These are phyloP conservation scores for Trinorchestia longiramus DNA, from an alignment of 1,140 invertebrate species.

Conservation along the genomic window DNA sequence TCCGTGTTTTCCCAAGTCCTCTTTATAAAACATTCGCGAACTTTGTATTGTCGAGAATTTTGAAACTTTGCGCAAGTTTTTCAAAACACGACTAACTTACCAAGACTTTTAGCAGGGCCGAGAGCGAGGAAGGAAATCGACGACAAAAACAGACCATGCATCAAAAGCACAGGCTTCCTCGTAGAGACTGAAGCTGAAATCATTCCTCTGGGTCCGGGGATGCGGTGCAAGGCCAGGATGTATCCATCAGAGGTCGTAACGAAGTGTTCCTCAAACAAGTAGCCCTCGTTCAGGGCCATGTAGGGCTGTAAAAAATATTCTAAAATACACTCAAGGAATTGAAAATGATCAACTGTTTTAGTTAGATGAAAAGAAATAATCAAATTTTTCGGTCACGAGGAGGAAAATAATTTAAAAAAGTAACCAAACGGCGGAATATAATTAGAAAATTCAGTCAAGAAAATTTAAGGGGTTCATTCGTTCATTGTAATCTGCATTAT, in stretches of 20 bases:
- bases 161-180: neutral
- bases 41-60: neutral
- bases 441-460: too few species aligned
- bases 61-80: neutral
- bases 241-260: constrained; percentile 59
- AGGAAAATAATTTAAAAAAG: too few species aligned
- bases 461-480: too few species aligned
- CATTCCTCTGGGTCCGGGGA: constrained; percentile 14
- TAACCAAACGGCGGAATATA: too few species aligned
- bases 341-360: too few species aligned
- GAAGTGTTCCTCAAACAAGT: constrained; percentile 56
- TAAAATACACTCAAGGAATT: too few species aligned
- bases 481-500: too few species aligned
- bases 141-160: constrained; percentile 4
- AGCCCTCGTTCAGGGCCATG: constrained; percentile 16
- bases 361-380: too few species aligned
- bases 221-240: constrained; percentile 58
- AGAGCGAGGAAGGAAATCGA: constrained; percentile 2
- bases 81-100: neutral
- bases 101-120: neutral
- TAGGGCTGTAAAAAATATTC: neutral
- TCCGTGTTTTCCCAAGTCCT: neutral
- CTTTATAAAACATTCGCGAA: neutral
- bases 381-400: too few species aligned
- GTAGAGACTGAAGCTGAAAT: neutral